Base-by-base conservation (phyloP, 2,797 vertebrate species). In the Lepus oiostolus region DNA sequence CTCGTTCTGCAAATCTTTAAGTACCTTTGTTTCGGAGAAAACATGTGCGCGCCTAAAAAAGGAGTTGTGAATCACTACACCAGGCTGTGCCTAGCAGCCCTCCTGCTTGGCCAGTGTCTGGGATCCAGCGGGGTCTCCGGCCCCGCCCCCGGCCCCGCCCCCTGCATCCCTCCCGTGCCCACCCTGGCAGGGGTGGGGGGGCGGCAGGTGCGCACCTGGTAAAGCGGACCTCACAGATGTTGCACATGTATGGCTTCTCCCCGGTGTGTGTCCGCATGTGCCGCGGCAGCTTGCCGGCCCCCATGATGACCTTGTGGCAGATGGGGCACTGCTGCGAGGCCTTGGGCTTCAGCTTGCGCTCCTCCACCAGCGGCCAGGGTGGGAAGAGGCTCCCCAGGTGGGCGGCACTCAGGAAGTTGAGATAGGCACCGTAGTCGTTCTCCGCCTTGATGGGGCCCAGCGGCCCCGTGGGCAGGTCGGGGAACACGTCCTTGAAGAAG, bases 201-300 rank as follows among this genome's bases (percentile, higher is more conserved):
- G 68, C 82, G 1, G 14, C 4, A 22, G 4, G 2, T 1, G 97
- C 99, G 79, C 98, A 99, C 99, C 99, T 99, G 98, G 99, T 99
- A 97, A 99, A 99, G 96, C 99, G 99, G 92, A 99, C 99, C 98
- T 99, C 99, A 86, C 99, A 99, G 98, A 99, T 99, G 96, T 97
- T 99, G 98, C 99, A 99, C 99, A 99, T 99, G 97, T 99, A 99
- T 28, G 99, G 99, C 98, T 99, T 99, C 98, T 99, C 99, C 94
- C 99, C 99, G 0, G 99, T 99, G 96, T 99, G 99, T 8, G 99
- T 99, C 96, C 99, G 99, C 99, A 99, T 99, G 98, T 99, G 99
- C 84, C 99, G 98, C 0, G 99, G 99, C 94, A 99, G 99, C 98
- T 99, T 99, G 90, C 99, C 99, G 0, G 99, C 99, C 52, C 99